A percentile compares a stretch with the other conserved stretches of the same genome.
Evolutionary conservation across 2,888 invertebrate species (phyloP).

Genomic region (Drosophila macrospina): DNA sequence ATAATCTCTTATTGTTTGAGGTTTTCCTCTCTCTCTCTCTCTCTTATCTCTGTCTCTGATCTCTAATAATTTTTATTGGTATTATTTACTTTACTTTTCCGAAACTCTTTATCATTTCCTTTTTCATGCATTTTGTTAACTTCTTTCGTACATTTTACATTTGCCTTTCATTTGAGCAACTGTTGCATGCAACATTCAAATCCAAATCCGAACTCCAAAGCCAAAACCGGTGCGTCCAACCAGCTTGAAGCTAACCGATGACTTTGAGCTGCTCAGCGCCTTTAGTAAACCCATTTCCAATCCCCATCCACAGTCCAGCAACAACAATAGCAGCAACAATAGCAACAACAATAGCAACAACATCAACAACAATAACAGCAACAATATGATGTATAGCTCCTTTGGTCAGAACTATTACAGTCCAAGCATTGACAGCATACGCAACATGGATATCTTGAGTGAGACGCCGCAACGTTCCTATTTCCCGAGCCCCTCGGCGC

Average conservation of each 20-base stretch:
- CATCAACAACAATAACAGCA: constrained; percentile 40
- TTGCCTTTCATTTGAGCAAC: constrained; percentile 50
- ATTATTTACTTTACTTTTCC: constrained; percentile 40
- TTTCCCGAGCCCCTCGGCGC: constrained; percentile 59
- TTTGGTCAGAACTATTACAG: constrained; percentile 46
- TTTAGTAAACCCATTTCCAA: constrained; percentile 61
- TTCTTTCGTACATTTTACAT: constrained; percentile 19
- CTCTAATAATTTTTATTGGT: constrained; percentile 48
- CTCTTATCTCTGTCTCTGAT: too few relatives aligned
- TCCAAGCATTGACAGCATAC: constrained; percentile 73
- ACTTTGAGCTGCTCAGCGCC: constrained; percentile 58
- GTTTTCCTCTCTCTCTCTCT: constrained; percentile 26
- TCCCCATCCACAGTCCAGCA: constrained; percentile 53
- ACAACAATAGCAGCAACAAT: constrained; percentile 36
- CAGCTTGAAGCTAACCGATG: constrained; percentile 65
- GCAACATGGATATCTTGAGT: constrained; percentile 68
- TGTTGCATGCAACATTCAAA: constrained; percentile 64
- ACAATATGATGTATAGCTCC: constrained; percentile 33
- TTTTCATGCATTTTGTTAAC: constrained; percentile 54
- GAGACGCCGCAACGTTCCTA: constrained; percentile 46
- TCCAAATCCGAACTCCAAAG: constrained; percentile 37
- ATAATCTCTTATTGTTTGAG: constrained; percentile 32
- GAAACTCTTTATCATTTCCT: constrained; percentile 43
- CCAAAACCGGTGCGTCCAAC: constrained; percentile 65
- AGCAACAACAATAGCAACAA: constrained; percentile 41